Evolutionary conservation across 2,888 invertebrate species (phyloP), one percentile per base, ranked within the genome.

Genomic region (Lycia hirtaria): DNA sequence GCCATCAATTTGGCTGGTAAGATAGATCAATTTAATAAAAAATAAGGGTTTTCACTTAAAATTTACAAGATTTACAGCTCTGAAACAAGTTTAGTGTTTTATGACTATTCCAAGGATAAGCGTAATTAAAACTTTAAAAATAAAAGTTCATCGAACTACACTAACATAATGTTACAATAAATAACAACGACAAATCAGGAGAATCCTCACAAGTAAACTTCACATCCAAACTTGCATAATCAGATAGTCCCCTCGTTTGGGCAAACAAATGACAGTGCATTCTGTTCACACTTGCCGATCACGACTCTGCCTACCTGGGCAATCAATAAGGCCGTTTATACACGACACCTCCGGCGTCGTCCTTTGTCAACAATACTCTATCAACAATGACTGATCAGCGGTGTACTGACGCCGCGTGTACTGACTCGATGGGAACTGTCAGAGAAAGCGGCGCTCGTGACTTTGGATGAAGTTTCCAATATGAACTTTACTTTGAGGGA

Each of bases 381-480:
- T 50, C 56, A 60, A 56, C 50, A 68, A 50, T 68, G 68, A 65
- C 60, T 56, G 53, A 66, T 67, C 63, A 62, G 60, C 56, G 55
- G 24, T 24, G 24, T 40, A 40, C 38, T 12, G 44, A 57, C 60
- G 47, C 56, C 49, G 37, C 15, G 37, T 22, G 52, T 52, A 50
- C 12, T 32, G 15, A 55, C 54, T 60, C 70, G 72, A 65, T 72
- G 73, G 64, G 69, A 74, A 70, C 65, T 33, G 26, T 14, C 47
- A 65, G 74, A 68, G 75, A 75, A 76, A 76, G 73, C 69, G 50
- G 40, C 28, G 47, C 48, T 68, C 69, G 68, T 68, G 73, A 75
- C 65, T 33, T 12, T 26, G 26, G 28, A 30, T 14, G 22, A 15
- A 32, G 33, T 24, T 22, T 32, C 37, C 48, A 47, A 47, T 51